These are phyloP conservation scores for Conops quadrifasciatus DNA, from an alignment of 2,888 invertebrate genomes.

Conservation along the genomic window DNA sequence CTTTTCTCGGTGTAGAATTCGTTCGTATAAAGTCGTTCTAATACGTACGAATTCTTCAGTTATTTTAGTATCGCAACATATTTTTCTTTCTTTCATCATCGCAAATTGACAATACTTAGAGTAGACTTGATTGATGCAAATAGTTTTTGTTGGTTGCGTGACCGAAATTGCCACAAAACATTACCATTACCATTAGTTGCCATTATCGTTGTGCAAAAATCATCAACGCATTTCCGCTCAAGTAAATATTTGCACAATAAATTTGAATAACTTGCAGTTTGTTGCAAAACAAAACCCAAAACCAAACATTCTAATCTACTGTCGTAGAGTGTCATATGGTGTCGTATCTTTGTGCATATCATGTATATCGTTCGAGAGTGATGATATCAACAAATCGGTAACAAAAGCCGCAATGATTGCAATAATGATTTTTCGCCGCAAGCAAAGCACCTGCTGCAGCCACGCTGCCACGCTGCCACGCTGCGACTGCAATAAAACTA, in stretches of 20 bases:
- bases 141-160: too few species aligned
- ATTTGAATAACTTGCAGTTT: conserved; percentile 38
- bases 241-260: conserved; percentile 41
- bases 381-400: conserved; percentile 18
- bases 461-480: too few species aligned
- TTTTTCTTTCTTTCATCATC: too few species aligned
- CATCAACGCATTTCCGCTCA: conserved; percentile 33
- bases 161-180: not conserved
- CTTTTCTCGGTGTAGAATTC: too few species aligned
- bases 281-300: not conserved
- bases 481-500: not conserved
- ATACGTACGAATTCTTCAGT: too few species aligned
- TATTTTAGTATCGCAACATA: too few species aligned
- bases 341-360: not conserved
- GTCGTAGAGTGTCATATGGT: too few species aligned
- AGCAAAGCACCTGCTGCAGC: conserved; percentile 29
- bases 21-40: too few species aligned
- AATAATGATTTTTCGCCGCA: conserved; percentile 29
- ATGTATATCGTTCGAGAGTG: not conserved
- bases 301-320: too few species aligned
- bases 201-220: not conserved
- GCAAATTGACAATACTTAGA: too few species aligned
- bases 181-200: conserved; percentile 2
- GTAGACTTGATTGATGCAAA: too few species aligned
- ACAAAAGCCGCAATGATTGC: conserved; percentile 13